Conservation (phyloP, 2,888 invertebrate genomes). For the Arenicola marina region DNA sequence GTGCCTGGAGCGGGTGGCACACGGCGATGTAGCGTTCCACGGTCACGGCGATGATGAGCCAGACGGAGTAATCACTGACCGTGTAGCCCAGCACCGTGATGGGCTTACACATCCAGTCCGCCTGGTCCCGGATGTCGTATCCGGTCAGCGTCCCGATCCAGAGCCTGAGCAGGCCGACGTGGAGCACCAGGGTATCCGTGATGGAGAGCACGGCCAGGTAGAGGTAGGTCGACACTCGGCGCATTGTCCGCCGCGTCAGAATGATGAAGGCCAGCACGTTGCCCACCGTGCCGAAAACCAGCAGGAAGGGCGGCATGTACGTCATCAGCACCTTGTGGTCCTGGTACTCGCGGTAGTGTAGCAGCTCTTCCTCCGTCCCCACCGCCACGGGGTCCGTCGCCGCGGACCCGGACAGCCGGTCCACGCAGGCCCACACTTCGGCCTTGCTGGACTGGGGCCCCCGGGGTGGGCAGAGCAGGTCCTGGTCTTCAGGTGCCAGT, state of each 20-base stretch:
- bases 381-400: too few relatives aligned
- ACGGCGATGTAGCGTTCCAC: slow-evolving; percentile 57
- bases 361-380: slow-evolving; percentile 17
- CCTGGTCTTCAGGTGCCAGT: too few relatives aligned
- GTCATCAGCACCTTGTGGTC: slow-evolving; percentile 31
- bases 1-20: slow-evolving; percentile 42
- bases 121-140: slow-evolving; percentile 37
- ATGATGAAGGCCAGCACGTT: slow-evolving; percentile 51
- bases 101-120: slow-evolving; percentile 46
- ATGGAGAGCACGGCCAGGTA: slow-evolving; percentile 48
- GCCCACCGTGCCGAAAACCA: slow-evolving; percentile 50
- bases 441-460: too few relatives aligned
- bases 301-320: slow-evolving; percentile 46
- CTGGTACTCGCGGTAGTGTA: slow-evolving; percentile 18
- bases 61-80: slow-evolving; percentile 47
- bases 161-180: slow-evolving; percentile 44
- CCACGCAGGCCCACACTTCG: too few relatives aligned
- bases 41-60: slow-evolving; percentile 57
- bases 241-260: slow-evolving; percentile 43
- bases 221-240: slow-evolving; percentile 46
- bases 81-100: slow-evolving; percentile 45
- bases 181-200: slow-evolving; percentile 49
- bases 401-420: too few relatives aligned
- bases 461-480: too few relatives aligned
- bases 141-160: slow-evolving; percentile 50